A percentile compares a stretch with the other conserved stretches of the same genome.
Conservation (phyloP, 1,140 invertebrate species). For the Drosophila mayri region DNA sequence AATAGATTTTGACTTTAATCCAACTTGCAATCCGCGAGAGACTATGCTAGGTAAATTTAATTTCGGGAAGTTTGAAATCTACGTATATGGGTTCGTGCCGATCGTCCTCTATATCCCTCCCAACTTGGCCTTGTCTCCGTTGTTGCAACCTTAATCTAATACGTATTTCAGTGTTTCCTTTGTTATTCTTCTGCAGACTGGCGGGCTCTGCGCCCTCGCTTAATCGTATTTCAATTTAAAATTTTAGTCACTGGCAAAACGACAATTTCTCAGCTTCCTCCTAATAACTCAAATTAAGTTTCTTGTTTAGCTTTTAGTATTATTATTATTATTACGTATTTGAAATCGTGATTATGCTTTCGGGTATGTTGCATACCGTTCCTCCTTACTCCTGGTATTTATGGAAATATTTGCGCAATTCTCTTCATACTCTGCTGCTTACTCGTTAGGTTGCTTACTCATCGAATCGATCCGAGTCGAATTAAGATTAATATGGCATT, state of each 20-base stretch:
- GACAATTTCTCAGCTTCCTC: slow-evolving; percentile 43
- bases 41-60: slow-evolving; percentile 65
- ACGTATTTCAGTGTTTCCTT: slow-evolving; percentile 75
- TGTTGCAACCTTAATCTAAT: slow-evolving; percentile 80
- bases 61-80: slow-evolving; percentile 78
- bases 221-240: slow-evolving; percentile 59
- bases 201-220: slow-evolving; percentile 31
- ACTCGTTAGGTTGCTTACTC: slow-evolving; percentile 35
- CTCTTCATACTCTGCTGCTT: slow-evolving; percentile 29
- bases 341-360: slow-evolving; percentile 84
- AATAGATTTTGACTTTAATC: slow-evolving; percentile 67
- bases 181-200: slow-evolving; percentile 42
- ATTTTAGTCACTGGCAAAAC: slow-evolving; percentile 79
- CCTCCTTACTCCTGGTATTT: slow-evolving; percentile 57
- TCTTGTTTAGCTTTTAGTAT: slow-evolving; percentile 17
- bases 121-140: slow-evolving; percentile 49
- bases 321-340: slow-evolving; percentile 79
- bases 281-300: slow-evolving; percentile 26
- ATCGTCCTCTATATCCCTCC: slow-evolving; percentile 11
- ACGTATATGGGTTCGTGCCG: slow-evolving; percentile 71
- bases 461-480: slow-evolving; percentile 26
- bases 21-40: slow-evolving; percentile 49
- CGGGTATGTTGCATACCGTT: slow-evolving; percentile 81
- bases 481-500: slow-evolving; percentile 83
- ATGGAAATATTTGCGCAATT: slow-evolving; percentile 72